Base-by-base conservation (phyloP, 2,888 invertebrate species). In the Rhaphigaster nebulosa region DNA sequence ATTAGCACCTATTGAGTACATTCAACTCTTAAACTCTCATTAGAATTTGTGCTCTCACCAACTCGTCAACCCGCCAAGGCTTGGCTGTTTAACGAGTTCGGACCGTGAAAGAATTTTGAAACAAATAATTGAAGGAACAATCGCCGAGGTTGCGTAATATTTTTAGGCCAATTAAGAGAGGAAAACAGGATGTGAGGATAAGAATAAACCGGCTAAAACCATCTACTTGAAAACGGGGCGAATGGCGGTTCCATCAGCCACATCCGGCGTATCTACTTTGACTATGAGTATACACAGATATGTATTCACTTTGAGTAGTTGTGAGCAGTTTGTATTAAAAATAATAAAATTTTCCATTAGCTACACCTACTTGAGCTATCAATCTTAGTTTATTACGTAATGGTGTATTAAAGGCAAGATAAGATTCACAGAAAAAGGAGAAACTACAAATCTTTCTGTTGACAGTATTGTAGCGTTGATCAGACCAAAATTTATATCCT, bases 161-260 rank as follows among this genome's bases (percentile, higher is more conserved):
- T 76, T 76, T 76, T 8, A 76, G 70, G 10, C 20, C 70, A 76
- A 76, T 76, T 38, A 76, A 34, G 20, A 76, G 23, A 76, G 70
- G 38, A 18, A 76, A 76, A 76, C 70, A 34, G 70, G 70, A 76
- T 76, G 70, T 23, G 70, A 20, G 70, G 70, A 38, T 76, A 38
- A 76, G 70, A 76, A 76, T 76, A 76, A 76, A 76, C 70, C 34
- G 20, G 70, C 70, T 70, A 70, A 70, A 70, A 70, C 70, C 34
- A 76, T 76, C 70, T 76, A 76, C 70, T 76, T 76, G 70, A 76
- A 76, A 76, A n/a, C 52, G 15, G 65, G 15, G 29, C 13, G 60
- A 60, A 29, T 34, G 65, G 29, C 18, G 65, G 65, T 0, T 34
- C 70, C 70, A 76, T 38, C 70, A 76, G 70, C 20, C 34, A 23